Evolutionary conservation across 2,113 vertebrate genomes (phyloP).

Genomic region (Tychaedon coryphoeus): DNA sequence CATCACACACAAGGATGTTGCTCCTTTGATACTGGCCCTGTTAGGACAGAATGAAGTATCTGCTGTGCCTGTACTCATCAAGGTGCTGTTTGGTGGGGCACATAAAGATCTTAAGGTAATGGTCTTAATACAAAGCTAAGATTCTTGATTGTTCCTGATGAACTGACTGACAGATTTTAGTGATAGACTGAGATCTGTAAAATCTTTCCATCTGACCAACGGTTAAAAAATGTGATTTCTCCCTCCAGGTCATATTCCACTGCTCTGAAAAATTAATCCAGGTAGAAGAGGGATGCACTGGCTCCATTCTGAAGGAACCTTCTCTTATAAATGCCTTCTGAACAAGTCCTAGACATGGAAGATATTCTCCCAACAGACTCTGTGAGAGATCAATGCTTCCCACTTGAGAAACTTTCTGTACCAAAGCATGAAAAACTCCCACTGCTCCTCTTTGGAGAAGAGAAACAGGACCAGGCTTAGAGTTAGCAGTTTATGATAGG

Average conservation of each 20-base stretch:
- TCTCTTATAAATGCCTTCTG: background rate
- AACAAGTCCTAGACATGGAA: background rate
- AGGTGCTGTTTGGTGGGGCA: background rate
- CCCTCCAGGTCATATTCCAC: background rate
- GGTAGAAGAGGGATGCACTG: background rate
- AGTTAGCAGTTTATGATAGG: background rate
- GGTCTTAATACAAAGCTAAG: background rate
- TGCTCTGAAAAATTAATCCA: background rate
- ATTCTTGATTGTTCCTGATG: background rate
- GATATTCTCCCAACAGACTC: background rate
- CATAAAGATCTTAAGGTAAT: background rate
- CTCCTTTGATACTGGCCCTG: background rate
- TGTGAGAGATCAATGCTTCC: accelerated
- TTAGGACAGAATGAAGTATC: background rate
- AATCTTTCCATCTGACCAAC: background rate
- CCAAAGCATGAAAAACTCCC: background rate
- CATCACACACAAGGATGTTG: background rate
- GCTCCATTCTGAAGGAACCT: background rate
- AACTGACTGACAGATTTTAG: background rate
- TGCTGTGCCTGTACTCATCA: background rate
- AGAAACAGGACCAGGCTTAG: background rate
- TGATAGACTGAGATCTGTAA: background rate
- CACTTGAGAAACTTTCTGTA: background rate
- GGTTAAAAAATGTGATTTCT: background rate
- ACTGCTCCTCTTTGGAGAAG: background rate